phyloP scores from a whole-genome alignment of 2,888 invertebrate species.

The Dynastes hyllus region DNA sequence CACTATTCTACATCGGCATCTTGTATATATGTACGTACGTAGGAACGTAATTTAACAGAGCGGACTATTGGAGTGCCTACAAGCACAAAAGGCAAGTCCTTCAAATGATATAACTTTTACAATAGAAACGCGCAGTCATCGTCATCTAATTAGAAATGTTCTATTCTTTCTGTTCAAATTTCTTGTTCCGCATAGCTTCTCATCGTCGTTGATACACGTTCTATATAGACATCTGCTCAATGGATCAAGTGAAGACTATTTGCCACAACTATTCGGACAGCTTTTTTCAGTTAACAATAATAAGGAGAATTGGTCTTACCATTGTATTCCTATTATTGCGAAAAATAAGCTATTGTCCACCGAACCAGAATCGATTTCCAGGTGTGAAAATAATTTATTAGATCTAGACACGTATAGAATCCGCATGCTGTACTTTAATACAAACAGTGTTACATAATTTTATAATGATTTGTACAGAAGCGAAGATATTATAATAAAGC shows the following conservation, averaged over 20 bases:
- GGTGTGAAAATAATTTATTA: constrained; percentile 54
- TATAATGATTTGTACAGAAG: too few species aligned
- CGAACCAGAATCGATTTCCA: constrained; percentile 46
- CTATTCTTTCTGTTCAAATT: constrained; percentile 45
- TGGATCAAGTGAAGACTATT: constrained; percentile 25
- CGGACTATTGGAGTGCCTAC: constrained; percentile 37
- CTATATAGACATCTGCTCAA: constrained; percentile 47
- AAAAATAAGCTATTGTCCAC: constrained; percentile 50
- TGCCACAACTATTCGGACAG: constrained; percentile 28
- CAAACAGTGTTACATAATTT: too few species aligned
- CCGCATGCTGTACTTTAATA: not conserved
- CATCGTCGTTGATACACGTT: constrained; percentile 37
- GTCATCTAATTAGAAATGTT: constrained; percentile 49
- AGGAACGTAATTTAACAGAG: constrained; percentile 23
- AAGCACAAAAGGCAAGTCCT: constrained; percentile 32
- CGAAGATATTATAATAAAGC: too few species aligned
- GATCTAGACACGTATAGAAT: constrained; percentile 8
- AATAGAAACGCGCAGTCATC: constrained; percentile 49
- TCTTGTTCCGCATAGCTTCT: constrained; percentile 46
- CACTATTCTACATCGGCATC: too few species aligned
- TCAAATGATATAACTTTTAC: constrained; percentile 43
- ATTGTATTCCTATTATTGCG: constrained; percentile 50
- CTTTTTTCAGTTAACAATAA: constrained; percentile 46
- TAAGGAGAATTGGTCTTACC: constrained; percentile 29
- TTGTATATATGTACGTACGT: too few species aligned